These are phyloP conservation scores for Cairina moschata DNA, from an alignment of 2,113 vertebrate species.

Conservation along the genomic window DNA sequence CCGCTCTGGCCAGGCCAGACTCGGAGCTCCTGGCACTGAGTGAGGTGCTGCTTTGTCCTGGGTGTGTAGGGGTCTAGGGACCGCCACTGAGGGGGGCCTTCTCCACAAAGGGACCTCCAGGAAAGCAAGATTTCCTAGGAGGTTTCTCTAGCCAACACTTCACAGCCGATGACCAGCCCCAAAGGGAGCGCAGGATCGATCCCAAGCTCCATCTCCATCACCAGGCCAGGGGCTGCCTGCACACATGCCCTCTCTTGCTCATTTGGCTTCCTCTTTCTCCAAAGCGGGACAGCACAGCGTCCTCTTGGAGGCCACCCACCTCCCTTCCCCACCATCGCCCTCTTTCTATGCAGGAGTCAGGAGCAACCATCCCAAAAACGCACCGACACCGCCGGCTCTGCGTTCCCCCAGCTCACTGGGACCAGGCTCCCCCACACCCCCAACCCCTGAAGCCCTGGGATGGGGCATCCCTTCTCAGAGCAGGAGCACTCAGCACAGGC, in stretches of 20 bases:
- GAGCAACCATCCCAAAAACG: not conserved
- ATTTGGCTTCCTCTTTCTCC: not conserved
- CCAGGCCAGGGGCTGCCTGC: not conserved
- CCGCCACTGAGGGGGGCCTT: not conserved
- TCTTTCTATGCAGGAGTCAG: not conserved
- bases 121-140: not conserved
- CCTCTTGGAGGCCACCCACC: not conserved
- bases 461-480: not conserved
- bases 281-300: not conserved
- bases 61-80: not conserved
- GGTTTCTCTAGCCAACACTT: not conserved
- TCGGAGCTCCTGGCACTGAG: accelerated
- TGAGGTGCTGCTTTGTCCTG: not conserved
- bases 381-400: not conserved
- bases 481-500: not conserved
- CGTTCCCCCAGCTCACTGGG: too few species aligned
- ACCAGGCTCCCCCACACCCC: too few species aligned
- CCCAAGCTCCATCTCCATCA: accelerated
- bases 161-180: not conserved
- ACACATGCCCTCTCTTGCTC: not conserved
- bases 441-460: not conserved
- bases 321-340: not conserved
- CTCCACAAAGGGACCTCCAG: not conserved
- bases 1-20: accelerated
- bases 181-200: not conserved